A percentile compares a stretch with the other conserved stretches of the same genome.
These are phyloP conservation scores for Coelopa pilipes DNA, from an alignment of 2,888 invertebrate genomes.

Conservation along the genomic window DNA sequence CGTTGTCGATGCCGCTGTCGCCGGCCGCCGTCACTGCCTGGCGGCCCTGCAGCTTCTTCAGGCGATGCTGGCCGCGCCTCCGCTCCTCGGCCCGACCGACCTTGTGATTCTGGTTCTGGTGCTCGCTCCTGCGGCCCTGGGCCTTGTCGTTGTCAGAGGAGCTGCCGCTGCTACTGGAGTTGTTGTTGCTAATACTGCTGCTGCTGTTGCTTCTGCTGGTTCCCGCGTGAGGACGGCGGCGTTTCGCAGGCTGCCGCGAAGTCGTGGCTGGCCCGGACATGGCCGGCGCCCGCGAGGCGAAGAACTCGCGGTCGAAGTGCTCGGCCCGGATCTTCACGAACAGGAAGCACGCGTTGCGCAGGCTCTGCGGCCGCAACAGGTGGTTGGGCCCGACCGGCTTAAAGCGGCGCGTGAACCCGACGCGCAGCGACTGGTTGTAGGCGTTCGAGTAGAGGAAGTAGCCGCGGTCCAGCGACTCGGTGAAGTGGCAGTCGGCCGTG, in stretches of 20 bases:
- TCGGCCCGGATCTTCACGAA: slow-evolving; percentile 55
- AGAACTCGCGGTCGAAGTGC: slow-evolving; percentile 46
- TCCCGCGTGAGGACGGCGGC: slow-evolving; percentile 11
- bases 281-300: slow-evolving; percentile 41
- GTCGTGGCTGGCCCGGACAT: slow-evolving; percentile 33
- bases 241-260: slow-evolving; percentile 39
- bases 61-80: slow-evolving; percentile 11
- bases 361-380: slow-evolving; percentile 48
- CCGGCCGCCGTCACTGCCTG: slow-evolving; percentile 1
- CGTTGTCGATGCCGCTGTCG: slow-evolving; percentile 34
- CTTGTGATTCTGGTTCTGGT: slow-evolving; percentile 1
- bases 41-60: slow-evolving; percentile 2
- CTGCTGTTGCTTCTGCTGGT: slow-evolving; percentile 15
- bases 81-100: neutral
- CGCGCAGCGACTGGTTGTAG: slow-evolving; percentile 55
- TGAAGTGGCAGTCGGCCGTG: slow-evolving; percentile 61
- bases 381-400: slow-evolving; percentile 57
- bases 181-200: neutral
- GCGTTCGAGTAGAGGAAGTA: slow-evolving; percentile 57
- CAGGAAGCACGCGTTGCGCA: slow-evolving; percentile 54
- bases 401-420: slow-evolving; percentile 59
- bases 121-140: slow-evolving; percentile 30
- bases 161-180: slow-evolving; percentile 23
- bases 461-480: slow-evolving; percentile 57
- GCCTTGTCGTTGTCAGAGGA: slow-evolving; percentile 21